phyloP scores from a whole-genome alignment of 2,113 vertebrate species.

The Microcebus jonahi region DNA sequence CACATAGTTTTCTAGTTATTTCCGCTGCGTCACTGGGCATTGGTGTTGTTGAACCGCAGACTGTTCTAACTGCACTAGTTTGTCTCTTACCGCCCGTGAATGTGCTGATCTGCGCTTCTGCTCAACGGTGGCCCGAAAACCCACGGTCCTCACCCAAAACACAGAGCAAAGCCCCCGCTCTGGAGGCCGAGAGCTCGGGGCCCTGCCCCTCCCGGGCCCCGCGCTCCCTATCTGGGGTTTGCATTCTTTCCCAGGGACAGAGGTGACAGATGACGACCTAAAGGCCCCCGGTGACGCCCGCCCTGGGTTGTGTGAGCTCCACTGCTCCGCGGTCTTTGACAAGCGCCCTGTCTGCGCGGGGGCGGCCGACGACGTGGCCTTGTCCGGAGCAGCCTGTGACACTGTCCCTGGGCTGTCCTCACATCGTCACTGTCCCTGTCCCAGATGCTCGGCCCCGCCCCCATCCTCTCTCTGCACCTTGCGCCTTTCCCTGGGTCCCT shows the following conservation, averaged over 20 bases:
- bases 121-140: constrained; percentile 58
- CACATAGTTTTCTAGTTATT: constrained; percentile 75
- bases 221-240: not conserved
- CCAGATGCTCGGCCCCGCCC: not conserved
- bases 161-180: not conserved
- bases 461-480: not conserved
- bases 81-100: constrained; percentile 79
- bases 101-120: constrained; percentile 57
- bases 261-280: constrained; percentile 46
- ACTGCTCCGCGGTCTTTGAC: not conserved
- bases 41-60: constrained; percentile 74
- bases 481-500: not conserved
- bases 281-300: not conserved
- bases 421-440: fast-evolving
- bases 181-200: fast-evolving
- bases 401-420: not conserved
- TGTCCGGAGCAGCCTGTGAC: not conserved
- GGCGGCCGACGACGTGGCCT: not conserved
- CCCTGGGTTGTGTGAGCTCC: not conserved
- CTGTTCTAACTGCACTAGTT: constrained; percentile 75
- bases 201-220: not conserved
- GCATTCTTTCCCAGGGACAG: not conserved
- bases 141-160: constrained; percentile 9
- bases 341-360: fast-evolving
- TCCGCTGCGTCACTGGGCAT: constrained; percentile 74